Conservation (phyloP, 2,113 vertebrate genomes). For the Melierax canorus region DNA sequence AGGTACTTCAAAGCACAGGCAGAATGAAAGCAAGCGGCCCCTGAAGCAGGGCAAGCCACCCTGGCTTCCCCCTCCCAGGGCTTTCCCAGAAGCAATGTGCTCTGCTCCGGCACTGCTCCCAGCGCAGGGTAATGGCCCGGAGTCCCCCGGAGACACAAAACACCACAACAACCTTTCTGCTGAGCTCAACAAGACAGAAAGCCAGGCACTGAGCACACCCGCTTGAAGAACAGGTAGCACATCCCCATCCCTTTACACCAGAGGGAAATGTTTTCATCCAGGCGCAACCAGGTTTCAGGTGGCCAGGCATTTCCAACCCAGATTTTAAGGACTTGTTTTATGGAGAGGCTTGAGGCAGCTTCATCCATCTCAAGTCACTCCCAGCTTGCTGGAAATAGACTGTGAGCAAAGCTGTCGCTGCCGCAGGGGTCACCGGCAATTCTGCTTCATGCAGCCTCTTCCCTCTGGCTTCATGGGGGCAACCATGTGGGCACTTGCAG, state of each 20-base stretch:
- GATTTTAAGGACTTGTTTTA: background rate
- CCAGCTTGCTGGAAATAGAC: background rate
- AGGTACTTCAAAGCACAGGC: background rate
- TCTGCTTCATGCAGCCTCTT: background rate
- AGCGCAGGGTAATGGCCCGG: fast-evolving
- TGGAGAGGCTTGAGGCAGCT: background rate
- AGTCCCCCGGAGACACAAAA: background rate
- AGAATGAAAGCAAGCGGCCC: background rate
- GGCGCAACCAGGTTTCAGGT: background rate
- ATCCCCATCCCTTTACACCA: background rate
- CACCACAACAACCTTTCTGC: background rate
- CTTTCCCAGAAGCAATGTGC: background rate
- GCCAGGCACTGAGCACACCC: background rate
- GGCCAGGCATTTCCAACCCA: background rate
- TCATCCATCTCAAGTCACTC: background rate
- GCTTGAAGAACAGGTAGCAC: fast-evolving
- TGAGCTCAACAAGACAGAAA: background rate
- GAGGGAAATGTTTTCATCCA: background rate
- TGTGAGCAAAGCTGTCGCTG: background rate
- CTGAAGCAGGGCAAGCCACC: background rate
- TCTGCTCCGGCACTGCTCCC: background rate
- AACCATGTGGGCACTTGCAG: background rate
- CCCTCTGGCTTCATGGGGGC: fast-evolving
- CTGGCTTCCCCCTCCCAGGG: background rate
- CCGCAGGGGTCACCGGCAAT: fast-evolving